Evolutionary conservation across 2,113 vertebrate species (phyloP).

Genomic region (Poeciliopsis occidentalis): DNA sequence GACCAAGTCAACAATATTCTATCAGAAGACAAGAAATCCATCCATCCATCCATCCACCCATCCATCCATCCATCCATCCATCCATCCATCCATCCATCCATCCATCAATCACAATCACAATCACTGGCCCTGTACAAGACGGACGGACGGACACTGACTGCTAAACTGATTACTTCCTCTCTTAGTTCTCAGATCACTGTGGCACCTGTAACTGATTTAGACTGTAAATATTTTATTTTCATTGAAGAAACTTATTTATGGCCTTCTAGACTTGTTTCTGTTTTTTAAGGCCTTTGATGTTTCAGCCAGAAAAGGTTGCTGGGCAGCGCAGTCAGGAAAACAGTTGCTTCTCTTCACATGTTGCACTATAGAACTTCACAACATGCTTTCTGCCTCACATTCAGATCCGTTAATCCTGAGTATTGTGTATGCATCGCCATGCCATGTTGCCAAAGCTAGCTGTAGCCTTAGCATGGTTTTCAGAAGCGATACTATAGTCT

Average conservation of each 20-base stretch:
- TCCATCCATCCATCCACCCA: constrained; percentile 42
- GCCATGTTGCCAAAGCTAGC: constrained; percentile 52
- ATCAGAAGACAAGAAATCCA: constrained; percentile 24
- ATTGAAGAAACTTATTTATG: constrained; percentile 71
- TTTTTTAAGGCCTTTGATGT: constrained; percentile 33
- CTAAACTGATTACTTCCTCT: constrained; percentile 54
- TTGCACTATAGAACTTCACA: too few species aligned
- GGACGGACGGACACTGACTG: constrained; percentile 19
- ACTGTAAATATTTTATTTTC: constrained; percentile 69
- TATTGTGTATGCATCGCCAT: not conserved
- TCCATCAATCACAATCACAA: constrained; percentile 18
- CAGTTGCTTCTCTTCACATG: too few species aligned
- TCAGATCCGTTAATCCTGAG: not conserved
- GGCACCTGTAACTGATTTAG: constrained; percentile 51
- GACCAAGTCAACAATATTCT: too few species aligned
- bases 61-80: constrained; percentile 37
- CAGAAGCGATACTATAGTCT: constrained; percentile 53
- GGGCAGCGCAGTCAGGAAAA: not conserved
- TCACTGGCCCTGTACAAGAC: constrained; percentile 45
- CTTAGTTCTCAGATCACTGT: constrained; percentile 64
- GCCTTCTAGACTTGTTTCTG: constrained; percentile 53
- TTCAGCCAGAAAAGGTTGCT: constrained; percentile 44
- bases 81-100: constrained; percentile 41
- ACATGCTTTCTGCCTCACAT: not conserved
- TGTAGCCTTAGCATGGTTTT: constrained; percentile 41